Conservation (phyloP, 2,113 vertebrate genomes). For the Pungitius pungitius region DNA sequence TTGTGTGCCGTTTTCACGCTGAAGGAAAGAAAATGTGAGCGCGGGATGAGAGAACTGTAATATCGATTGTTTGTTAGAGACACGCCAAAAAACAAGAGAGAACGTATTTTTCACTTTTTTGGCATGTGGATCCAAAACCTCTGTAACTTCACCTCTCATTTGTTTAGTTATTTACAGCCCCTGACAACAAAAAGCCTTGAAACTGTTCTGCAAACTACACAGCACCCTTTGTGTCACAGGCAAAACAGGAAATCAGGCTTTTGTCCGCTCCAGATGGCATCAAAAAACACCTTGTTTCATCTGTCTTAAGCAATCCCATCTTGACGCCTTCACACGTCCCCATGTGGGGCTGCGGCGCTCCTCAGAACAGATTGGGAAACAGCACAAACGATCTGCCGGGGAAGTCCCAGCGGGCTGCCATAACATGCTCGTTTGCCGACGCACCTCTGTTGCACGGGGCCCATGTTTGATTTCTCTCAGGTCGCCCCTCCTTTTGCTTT, state of each 20-base stretch:
- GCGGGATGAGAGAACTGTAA: constrained; percentile 42
- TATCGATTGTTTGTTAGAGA: constrained; percentile 49
- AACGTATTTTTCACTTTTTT: constrained; percentile 45
- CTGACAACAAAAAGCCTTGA: constrained; percentile 74
- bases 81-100: background rate
- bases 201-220: constrained; percentile 77
- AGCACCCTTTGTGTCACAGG: constrained; percentile 75
- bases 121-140: constrained; percentile 56
- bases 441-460: constrained; percentile 75
- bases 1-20: constrained; percentile 3
- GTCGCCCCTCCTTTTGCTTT: constrained; percentile 73
- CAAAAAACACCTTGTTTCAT: constrained; percentile 82
- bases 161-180: constrained; percentile 78
- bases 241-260: constrained; percentile 81
- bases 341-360: constrained; percentile 76
- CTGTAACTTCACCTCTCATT: constrained; percentile 63
- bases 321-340: constrained; percentile 79
- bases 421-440: constrained; percentile 81
- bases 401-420: constrained; percentile 80
- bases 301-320: constrained; percentile 85
- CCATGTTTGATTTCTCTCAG: constrained; percentile 82
- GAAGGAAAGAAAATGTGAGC: constrained; percentile 14
- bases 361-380: constrained; percentile 84
- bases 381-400: constrained; percentile 79
- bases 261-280: constrained; percentile 81